Percentiles rank a stretch among this genome's conserved stretches.
Conservation (phyloP, 2,888 invertebrate species). For the Pinctada fucata region DNA sequence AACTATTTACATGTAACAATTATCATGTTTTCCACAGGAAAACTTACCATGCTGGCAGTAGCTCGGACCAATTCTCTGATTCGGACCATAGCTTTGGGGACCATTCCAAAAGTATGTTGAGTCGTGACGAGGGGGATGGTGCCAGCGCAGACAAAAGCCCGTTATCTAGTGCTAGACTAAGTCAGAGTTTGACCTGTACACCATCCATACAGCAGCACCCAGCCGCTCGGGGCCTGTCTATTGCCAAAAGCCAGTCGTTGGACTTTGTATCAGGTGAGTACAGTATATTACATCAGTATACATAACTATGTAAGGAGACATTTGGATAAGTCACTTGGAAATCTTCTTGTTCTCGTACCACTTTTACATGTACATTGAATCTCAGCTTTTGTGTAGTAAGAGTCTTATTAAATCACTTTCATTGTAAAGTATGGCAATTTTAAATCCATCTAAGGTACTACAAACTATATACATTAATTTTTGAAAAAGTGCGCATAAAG, state of each 20-base stretch:
- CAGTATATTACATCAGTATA: too few species aligned
- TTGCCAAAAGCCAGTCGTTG: constrained; percentile 53
- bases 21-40: constrained; percentile 32
- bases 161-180: constrained; percentile 54
- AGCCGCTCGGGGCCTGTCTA: constrained; percentile 28
- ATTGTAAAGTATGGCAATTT: too few species aligned
- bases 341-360: too few species aligned
- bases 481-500: too few species aligned
- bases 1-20: too few species aligned
- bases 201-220: constrained; percentile 25
- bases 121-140: constrained; percentile 65
- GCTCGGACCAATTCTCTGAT: constrained; percentile 68
- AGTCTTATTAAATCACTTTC: too few species aligned
- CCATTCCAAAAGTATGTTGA: constrained; percentile 43
- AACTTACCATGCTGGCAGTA: constrained; percentile 60
- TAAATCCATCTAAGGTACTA: too few species aligned
- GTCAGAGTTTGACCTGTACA: constrained; percentile 48
- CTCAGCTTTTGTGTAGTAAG: too few species aligned
- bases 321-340: too few species aligned
- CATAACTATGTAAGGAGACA: too few species aligned
- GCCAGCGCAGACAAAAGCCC: constrained; percentile 70
- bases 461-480: too few species aligned
- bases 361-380: too few species aligned
- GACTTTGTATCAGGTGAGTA: constrained; percentile 57
- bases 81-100: constrained; percentile 62